Base-by-base conservation (phyloP, 2,797 vertebrate species). In the Gallinago stenura region DNA sequence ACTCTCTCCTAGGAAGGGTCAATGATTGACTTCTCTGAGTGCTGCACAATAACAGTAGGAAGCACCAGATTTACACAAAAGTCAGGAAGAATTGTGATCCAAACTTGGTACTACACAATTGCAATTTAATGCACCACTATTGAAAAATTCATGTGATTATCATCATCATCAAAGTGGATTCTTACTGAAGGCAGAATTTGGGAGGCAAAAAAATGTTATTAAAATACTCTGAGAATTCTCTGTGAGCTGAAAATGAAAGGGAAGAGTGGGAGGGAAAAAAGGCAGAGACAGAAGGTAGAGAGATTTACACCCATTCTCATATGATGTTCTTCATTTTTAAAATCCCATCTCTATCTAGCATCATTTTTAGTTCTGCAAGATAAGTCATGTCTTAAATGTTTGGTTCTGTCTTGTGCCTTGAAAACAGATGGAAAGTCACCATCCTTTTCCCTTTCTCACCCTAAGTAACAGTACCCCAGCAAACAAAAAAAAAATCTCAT, bases 1-100 rank as follows among this genome's bases (percentile, higher is more conserved):
- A 97, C 93, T 81, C 80, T 96, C 93, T 75, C 72, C 69, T 89
- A 95, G 94, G 93, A 97, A 97, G 77, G 78, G 89, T 96, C 93
- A 95, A 68, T 46, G 93, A 96, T 95, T 96, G 91, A 81, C 78
- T 76, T 96, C 86, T 86, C 92, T 90, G 7, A 3, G 65, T 83
- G 88, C 77, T 80, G 51, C 76, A 93, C 61, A 87, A 57, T 22
- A 35, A 65, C 0, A 0, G 62, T 66, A 83, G 69, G 69, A 94
- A 97, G 64, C 57, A 66, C 18, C 37, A 87, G 70, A 53, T 57
- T 60, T 45, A 53, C 33, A 85, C 19, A 76, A 50, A 85, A 65
- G 39, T 28, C 17, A 46, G 31, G 37, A 85, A 61, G 31, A 70
- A 22, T 6, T 58, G 24, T 89, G 43, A 89, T 73, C 60, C 56